A percentile compares a stretch with the other conserved stretches of the same genome.
Evolutionary conservation across 2,113 vertebrate species (phyloP).

Genomic region (Hippocampus comes): DNA sequence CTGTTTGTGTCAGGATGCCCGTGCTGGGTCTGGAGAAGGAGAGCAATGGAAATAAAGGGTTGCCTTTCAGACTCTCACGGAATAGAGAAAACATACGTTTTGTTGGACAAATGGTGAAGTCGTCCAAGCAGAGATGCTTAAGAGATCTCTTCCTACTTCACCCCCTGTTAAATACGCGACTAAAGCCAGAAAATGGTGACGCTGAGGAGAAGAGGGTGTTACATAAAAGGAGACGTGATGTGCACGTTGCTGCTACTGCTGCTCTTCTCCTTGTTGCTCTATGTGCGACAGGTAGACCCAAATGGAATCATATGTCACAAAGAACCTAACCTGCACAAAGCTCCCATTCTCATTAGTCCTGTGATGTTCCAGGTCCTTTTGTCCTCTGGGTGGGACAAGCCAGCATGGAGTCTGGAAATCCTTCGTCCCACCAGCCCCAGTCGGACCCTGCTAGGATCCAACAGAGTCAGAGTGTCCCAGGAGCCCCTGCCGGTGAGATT

Average conservation of each 20-base stretch:
- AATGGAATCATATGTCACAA: neutral
- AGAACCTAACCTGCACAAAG: neutral
- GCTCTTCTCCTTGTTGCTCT: conserved; percentile 80
- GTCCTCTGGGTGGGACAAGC: conserved; percentile 36
- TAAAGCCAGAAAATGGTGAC: conserved; percentile 16
- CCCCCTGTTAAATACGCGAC: neutral
- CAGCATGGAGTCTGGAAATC: conserved; percentile 36
- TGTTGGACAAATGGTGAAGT: neutral
- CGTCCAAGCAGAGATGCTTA: neutral
- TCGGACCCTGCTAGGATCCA: conserved; percentile 43
- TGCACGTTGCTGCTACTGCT: conserved; percentile 81
- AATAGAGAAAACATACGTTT: neutral
- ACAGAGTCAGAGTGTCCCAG: conserved; percentile 16
- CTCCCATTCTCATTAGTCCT: neutral
- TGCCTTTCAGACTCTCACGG: neutral
- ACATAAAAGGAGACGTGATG: conserved; percentile 79
- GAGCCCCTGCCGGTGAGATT: conserved; percentile 28
- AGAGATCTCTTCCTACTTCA: neutral
- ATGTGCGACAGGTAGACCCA: conserved; percentile 70
- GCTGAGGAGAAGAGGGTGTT: conserved; percentile 79
- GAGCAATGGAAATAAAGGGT: conserved; percentile 6
- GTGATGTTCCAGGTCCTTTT: conserved; percentile 35
- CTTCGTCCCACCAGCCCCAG: conserved; percentile 49
- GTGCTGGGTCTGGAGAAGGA: neutral
- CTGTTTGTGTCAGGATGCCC: conserved; percentile 11